Base-by-base conservation (phyloP, 35 echinoderm and acorn worm genomes). In the Apostichopus parvimensis region DNA sequence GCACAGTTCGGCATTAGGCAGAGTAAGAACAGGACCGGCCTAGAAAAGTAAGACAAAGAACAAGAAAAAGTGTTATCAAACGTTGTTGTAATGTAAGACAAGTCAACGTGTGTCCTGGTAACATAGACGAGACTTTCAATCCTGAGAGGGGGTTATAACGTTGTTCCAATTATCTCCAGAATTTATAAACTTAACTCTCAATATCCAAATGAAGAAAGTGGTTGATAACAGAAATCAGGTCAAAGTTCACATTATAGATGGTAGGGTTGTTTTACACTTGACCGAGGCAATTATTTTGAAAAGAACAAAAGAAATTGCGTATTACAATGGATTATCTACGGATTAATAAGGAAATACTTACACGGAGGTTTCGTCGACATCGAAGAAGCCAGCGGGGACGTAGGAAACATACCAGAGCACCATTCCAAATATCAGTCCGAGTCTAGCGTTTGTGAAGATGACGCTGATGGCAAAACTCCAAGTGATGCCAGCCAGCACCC, bases 341-440 rank as follows among this genome's bases (percentile, higher is more conserved):
- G 34, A 45, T 45, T 45, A 45, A 45, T 45, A 45, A 45, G 2
- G 34, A 45, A 45, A 45, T 45, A 4, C 94, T 95, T 64, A 98
- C 96, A 62, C 79, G 1, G 94, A 83, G 2, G 94, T 85, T 9
- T 57, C 73, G 73, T 91, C 90, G 77, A 94, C 91, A 54, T 77
- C 77, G 10, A 96, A 79, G 89, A 99, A 99, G 56, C 66, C 23
- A 24, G 83, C 78, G 8, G 97, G 97, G 9, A 99, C 68, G 61
- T 96, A 99, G 92, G 88, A 96, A 56, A 96, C 78, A 81, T 93
- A 99, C 97, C 97, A 99, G 6, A 96, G 64, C 1, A 94, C 91
- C 79, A 96, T 88, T 21, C 97, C 93, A 86, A 99, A 95, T 65
- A 99, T 99, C 58, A 99, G 87, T 21, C 94, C 97, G 6, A 99